Percentiles rank a stretch among this genome's conserved stretches.
These are phyloP conservation scores for Leucania comma DNA, from an alignment of 2,888 invertebrate species.

Conservation along the genomic window DNA sequence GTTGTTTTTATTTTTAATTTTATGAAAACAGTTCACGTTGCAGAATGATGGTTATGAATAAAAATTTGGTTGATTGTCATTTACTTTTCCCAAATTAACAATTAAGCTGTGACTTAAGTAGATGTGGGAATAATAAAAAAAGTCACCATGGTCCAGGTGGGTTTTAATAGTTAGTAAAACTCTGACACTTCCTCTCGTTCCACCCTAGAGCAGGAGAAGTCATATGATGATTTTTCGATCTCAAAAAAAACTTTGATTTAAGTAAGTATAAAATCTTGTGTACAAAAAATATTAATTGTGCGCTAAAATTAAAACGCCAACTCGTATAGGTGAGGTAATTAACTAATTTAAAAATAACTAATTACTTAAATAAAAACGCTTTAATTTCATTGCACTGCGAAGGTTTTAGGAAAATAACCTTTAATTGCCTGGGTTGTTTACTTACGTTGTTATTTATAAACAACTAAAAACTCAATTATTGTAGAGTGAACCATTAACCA, in stretches of 20 bases:
- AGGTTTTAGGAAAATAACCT: neutral
- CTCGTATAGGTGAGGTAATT: neutral
- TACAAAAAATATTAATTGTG: too few species aligned
- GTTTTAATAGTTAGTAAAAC: too few species aligned
- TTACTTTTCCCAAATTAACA: neutral
- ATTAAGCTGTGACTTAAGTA: too few species aligned
- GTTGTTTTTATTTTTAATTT: conserved; percentile 30
- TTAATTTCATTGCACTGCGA: neutral
- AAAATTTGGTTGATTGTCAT: neutral
- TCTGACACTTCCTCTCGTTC: too few species aligned
- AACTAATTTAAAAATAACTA: neutral
- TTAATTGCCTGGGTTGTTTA: neutral
- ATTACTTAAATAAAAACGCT: neutral
- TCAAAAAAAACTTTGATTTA: too few species aligned
- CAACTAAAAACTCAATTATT: neutral
- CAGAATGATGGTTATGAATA: too few species aligned
- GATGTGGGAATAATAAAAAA: too few species aligned
- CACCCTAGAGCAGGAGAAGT: too few species aligned
- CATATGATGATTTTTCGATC: too few species aligned
- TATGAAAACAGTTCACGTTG: neutral
- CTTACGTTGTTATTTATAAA: neutral
- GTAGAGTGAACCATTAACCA: neutral
- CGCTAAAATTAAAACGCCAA: neutral
- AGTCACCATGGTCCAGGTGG: too few species aligned
- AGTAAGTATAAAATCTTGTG: too few species aligned